Base-by-base conservation (phyloP, 1,140 invertebrate genomes). In the Chlorops oryzae region DNA sequence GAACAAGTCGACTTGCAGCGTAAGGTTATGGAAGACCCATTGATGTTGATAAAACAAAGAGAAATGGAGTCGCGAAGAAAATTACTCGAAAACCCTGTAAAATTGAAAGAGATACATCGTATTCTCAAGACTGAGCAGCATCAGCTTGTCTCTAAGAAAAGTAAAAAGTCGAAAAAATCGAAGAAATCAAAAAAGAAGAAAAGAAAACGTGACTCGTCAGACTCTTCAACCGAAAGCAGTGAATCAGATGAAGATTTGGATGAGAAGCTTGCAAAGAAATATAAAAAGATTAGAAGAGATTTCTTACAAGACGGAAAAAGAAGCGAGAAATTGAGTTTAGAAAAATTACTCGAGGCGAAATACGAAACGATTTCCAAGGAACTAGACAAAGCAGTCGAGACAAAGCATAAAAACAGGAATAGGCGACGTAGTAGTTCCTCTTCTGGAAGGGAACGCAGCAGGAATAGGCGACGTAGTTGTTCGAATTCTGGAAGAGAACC, bases 21-120 rank as follows among this genome's bases (percentile, higher is more conserved):
- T 39, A 95, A 95, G 73, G 78, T 93, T 50, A 81, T 90, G 70
- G 92, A 96, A 74, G 92, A 96, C 78, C 92, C 92, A 1, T 68
- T 96, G 23, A 83, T 90, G 61, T 76, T 83, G 2, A 93, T 96
- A 1, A 88, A 88, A 60, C 85, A 89, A 68, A 81, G 84, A 49
- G 88, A 94, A 74, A 80, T 90, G 69, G 90, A 93, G 74, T 84
- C 84, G 1, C 75, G 85, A 34, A 81, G 81, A 43, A 83, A 90
- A 58, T 73, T 95, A 20, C 66, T 94, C 7, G 85, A 90, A 58
- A 96, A 95, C 80, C 91, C 92, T n/a, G 79, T 94, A 0, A 90
- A 90, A 72, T 74, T 93, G 54, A 90, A 90, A 59, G 83, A 88
- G 72, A 69, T 94, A 2, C 81, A 90, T 63, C 80, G 88, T 61